phyloP scores from a whole-genome alignment of 2,113 vertebrate genomes.

The Petroica traversi region DNA sequence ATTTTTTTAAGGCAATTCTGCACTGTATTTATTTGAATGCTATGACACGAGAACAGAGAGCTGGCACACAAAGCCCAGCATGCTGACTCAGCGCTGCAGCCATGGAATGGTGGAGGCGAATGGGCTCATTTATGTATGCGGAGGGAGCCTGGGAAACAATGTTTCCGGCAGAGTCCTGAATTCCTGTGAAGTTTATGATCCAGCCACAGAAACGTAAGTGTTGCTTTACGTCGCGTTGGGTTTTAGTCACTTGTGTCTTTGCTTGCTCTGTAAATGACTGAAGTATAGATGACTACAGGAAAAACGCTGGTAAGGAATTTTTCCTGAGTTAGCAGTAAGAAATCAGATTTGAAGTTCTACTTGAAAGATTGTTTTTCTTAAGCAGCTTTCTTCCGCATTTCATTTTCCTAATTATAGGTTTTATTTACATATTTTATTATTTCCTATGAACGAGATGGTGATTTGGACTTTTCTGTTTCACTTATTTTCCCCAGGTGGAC shows the following conservation, averaged over 20 bases:
- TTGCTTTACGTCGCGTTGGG: background rate
- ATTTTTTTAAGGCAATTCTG: constrained; percentile 86
- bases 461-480: background rate
- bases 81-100: constrained; percentile 94
- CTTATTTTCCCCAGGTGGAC: constrained; percentile 83
- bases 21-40: constrained; percentile 93
- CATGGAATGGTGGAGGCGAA: constrained; percentile 93
- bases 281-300: background rate
- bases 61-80: constrained; percentile 94
- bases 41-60: constrained; percentile 95
- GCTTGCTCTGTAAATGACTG: background rate
- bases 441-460: background rate
- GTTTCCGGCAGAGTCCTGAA: constrained; percentile 91
- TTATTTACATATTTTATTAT: background rate
- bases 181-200: constrained; percentile 96
- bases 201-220: constrained; percentile 89
- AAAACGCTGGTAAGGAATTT: background rate
- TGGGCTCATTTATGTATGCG: constrained; percentile 94
- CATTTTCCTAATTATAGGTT: background rate
- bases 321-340: background rate
- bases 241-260: background rate
- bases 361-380: background rate
- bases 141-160: constrained; percentile 94
- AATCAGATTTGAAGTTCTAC: background rate
- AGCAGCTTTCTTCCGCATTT: background rate